phyloP scores from a whole-genome alignment of 2,797 vertebrate genomes.

The Chloroceryle inda region DNA sequence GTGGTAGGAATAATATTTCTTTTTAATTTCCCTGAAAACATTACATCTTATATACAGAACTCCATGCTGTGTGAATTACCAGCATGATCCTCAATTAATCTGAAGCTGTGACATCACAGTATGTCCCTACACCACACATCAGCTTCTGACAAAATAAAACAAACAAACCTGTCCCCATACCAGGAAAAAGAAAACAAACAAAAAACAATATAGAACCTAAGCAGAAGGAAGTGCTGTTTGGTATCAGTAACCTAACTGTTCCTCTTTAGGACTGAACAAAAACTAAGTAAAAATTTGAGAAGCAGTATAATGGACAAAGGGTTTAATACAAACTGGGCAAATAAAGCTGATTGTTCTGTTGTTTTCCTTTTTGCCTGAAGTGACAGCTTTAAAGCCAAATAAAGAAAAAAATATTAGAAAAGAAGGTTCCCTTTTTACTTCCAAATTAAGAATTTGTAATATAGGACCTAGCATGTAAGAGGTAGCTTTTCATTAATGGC shows the following conservation, averaged over 20 bases:
- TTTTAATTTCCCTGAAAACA: slow-evolving; percentile 56
- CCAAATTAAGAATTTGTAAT: background rate
- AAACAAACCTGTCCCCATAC: background rate
- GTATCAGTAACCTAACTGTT: background rate
- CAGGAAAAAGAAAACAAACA: background rate
- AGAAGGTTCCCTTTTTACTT: background rate
- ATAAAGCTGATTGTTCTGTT: background rate
- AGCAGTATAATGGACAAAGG: background rate
- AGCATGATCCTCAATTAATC: slow-evolving; percentile 50
- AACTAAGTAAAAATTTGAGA: background rate
- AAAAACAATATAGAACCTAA: background rate
- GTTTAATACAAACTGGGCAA: background rate
- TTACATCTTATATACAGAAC: slow-evolving; percentile 24
- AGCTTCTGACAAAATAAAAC: background rate
- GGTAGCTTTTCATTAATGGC: background rate
- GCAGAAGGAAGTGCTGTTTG: background rate
- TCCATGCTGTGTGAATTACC: slow-evolving; percentile 41
- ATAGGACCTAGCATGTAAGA: background rate
- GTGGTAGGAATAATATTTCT: background rate
- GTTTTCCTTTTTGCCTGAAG: background rate
- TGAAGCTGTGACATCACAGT: slow-evolving; percentile 43
- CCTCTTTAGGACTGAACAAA: background rate
- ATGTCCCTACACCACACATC: background rate
- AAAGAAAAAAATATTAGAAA: background rate
- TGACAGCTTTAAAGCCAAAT: background rate